These are phyloP conservation scores for Magallana nippona DNA, from an alignment of 2,888 invertebrate genomes.

Conservation along the genomic window DNA sequence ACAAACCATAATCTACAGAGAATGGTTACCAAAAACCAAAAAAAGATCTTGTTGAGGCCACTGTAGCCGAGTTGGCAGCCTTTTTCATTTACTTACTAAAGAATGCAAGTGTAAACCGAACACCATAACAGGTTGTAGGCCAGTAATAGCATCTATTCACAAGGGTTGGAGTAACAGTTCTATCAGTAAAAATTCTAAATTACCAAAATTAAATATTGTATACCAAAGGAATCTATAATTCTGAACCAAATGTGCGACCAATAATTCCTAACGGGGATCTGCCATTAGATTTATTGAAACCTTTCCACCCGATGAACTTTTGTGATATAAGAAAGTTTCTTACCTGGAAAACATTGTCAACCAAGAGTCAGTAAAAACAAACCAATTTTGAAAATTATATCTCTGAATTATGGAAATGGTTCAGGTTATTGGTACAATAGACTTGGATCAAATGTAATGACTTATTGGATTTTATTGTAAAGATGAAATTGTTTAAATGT, in stretches of 20 bases:
- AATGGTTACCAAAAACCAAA: constrained; percentile 53
- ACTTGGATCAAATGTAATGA: too few relatives aligned
- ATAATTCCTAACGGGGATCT: constrained; percentile 46
- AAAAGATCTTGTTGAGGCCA: constrained; percentile 48
- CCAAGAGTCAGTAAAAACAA: constrained; percentile 37
- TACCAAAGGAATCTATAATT: constrained; percentile 37
- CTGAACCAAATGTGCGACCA: constrained; percentile 25
- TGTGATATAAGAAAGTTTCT: constrained; percentile 27
- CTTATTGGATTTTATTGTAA: too few relatives aligned
- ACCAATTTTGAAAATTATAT: too few relatives aligned
- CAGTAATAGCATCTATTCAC: constrained; percentile 36
- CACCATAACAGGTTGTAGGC: constrained; percentile 44
- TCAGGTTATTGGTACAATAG: too few relatives aligned
- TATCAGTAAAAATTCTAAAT: constrained; percentile 20
- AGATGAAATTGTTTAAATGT: too few relatives aligned
- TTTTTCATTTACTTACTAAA: constrained; percentile 42
- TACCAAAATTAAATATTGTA: constrained; percentile 37
- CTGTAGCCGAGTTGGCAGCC: constrained; percentile 47
- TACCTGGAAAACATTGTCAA: constrained; percentile 23
- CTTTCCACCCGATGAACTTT: constrained; percentile 15
- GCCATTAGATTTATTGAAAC: constrained; percentile 14
- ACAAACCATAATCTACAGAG: constrained; percentile 49
- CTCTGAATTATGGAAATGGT: too few relatives aligned
- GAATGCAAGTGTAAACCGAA: neutral
- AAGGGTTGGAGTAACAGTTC: constrained; percentile 8